Conservation (phyloP, 2,113 vertebrate genomes). For the Melanotaenia duboulayi region DNA sequence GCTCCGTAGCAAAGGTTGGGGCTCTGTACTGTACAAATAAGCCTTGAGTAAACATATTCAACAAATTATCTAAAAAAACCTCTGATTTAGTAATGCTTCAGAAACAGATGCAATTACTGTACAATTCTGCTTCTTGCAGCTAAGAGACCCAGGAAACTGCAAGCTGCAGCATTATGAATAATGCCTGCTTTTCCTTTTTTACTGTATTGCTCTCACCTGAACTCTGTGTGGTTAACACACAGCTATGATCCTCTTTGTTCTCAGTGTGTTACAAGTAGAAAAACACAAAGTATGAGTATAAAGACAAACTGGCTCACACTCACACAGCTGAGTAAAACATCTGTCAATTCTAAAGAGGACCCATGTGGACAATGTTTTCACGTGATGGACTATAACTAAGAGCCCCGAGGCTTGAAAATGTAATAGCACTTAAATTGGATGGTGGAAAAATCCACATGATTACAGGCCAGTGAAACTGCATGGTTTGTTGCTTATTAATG, state of each 20-base stretch:
- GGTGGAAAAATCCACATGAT: slow-evolving; percentile 8
- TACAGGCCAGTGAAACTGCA: slow-evolving; percentile 14
- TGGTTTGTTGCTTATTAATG: slow-evolving; percentile 24
- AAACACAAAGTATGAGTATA: slow-evolving; percentile 56
- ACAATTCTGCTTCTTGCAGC: neutral
- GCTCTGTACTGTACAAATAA: slow-evolving; percentile 25
- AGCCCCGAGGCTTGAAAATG: slow-evolving; percentile 12
- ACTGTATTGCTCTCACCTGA: slow-evolving; percentile 44
- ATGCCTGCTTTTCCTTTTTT: neutral
- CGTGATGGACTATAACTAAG: slow-evolving; percentile 48
- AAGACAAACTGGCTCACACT: slow-evolving; percentile 37
- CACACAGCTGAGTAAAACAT: slow-evolving; percentile 62
- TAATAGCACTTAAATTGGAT: slow-evolving; percentile 23
- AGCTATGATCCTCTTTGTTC: slow-evolving; percentile 38
- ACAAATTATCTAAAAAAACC: slow-evolving; percentile 9
- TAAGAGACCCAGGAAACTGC: neutral
- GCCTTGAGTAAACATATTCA: slow-evolving; percentile 1
- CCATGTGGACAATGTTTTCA: slow-evolving; percentile 38
- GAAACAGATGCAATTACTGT: slow-evolving; percentile 13
- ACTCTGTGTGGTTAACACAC: slow-evolving; percentile 32
- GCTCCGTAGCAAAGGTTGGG: slow-evolving; percentile 23
- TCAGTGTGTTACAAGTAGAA: slow-evolving; percentile 65
- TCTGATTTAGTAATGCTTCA: slow-evolving; percentile 21
- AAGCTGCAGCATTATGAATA: slow-evolving; percentile 26
- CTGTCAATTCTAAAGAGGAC: slow-evolving; percentile 42